Base-by-base conservation (phyloP, 2,888 invertebrate genomes). In the Ischnura elegans region DNA sequence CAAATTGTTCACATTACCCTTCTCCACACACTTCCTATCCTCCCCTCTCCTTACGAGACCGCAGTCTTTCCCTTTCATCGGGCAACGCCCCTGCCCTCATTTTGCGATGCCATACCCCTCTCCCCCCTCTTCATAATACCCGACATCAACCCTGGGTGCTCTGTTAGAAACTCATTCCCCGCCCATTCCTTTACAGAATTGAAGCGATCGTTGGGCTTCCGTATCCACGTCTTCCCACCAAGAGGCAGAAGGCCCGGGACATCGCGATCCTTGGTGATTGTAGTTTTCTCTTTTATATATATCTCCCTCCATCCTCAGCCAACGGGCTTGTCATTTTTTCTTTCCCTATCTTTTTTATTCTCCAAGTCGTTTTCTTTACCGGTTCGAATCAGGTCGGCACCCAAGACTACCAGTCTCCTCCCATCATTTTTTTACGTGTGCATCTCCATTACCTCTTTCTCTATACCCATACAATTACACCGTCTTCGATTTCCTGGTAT, bases 1-100 rank as follows among this genome's bases (percentile, higher is more conserved):
- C 51, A 87, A 87, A 87, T 61, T 87, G 55, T 76, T 76, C 43
- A 90, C 87, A 42, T 86, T 86, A 25, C 87, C 87, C 87, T 87
- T 55, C 55, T 87, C 47, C 29, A 29, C 51, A 8, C 87, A 29
- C 47, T 46, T n/a, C 36, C 43, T 10, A 47, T 1, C n/a, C 87
- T 42, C 25, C 10, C 10, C 42, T 13, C 55, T 42, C 47, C 47
- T 8, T n/a, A n/a, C n/a, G n/a, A n/a, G n/a, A 47, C 13, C 36
- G 36, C 25, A 36, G 76, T 76, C 36, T 76, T 76, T 76, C 76
- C 76, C 76, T 76, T 76, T 76, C 76, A 76, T 36, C 76, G 8
- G 76, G 29, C 76, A 76, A 36, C 76, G 13, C 76, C 76, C 76
- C 76, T 76, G 76, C 36, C 76, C 76, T 76, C 76, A 10, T 76